Evolutionary conservation across 2,113 vertebrate species (phyloP).

Genomic region (Mesembrinibis cayennensis): DNA sequence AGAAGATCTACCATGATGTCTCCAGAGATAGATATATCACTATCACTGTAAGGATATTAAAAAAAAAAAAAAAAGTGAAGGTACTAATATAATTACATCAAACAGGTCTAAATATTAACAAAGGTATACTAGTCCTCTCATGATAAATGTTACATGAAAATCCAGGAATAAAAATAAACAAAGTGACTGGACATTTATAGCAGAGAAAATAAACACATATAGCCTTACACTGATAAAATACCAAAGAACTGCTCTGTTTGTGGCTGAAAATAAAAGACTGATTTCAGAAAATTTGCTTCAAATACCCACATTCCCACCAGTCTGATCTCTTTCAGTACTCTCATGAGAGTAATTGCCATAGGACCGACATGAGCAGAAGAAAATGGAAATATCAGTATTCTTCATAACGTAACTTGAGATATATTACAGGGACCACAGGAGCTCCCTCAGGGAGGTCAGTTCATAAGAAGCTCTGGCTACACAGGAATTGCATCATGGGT

Average conservation of each 20-base stretch:
- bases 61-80: background rate
- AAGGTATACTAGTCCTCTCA: background rate
- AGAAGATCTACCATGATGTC: background rate
- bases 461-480: background rate
- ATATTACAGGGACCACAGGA: background rate
- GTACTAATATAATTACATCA: background rate
- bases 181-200: background rate
- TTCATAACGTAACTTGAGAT: background rate
- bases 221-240: background rate
- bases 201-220: background rate
- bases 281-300: background rate
- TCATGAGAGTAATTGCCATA: background rate
- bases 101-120: background rate
- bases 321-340: background rate
- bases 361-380: background rate
- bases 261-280: background rate
- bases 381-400: background rate
- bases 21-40: background rate
- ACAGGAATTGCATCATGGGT: background rate
- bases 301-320: background rate
- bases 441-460: background rate
- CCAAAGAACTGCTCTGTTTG: background rate
- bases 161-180: background rate
- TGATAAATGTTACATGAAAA: background rate
- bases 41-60: background rate